A percentile compares a stretch with the other conserved stretches of the same genome.
Conservation (phyloP, 1,140 invertebrate genomes). For the Bathynomus jamesi region DNA sequence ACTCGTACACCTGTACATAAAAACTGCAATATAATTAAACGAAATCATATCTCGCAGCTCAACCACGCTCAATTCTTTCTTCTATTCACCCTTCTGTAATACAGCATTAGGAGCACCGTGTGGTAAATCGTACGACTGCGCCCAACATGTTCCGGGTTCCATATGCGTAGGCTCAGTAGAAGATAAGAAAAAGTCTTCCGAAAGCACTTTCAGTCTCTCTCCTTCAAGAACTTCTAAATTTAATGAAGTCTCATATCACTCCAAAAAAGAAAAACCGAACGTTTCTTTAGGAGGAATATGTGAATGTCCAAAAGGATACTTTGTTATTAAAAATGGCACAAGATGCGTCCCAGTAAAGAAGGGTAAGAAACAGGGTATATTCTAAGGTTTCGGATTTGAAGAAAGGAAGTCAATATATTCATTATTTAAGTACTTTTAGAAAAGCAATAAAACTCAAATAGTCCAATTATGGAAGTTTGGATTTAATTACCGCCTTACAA, state of each 20-base stretch:
- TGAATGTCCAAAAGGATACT: not conserved
- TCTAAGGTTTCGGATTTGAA: too few relatives aligned
- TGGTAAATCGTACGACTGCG: not conserved
- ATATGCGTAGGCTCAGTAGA: not conserved
- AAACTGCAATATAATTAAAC: too few relatives aligned
- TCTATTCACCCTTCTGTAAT: not conserved
- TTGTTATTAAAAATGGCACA: not conserved
- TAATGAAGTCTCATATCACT: too few relatives aligned
- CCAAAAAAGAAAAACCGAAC: too few relatives aligned
- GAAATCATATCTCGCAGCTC: not conserved
- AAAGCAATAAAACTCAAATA: too few relatives aligned
- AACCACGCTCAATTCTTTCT: not conserved
- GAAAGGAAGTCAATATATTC: too few relatives aligned
- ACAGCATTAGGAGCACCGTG: not conserved
- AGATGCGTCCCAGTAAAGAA: not conserved
- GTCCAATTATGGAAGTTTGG: too few relatives aligned
- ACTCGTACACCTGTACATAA: too few relatives aligned
- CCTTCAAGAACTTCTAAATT: not conserved
- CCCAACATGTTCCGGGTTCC: not conserved
- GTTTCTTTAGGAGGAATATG: not conserved
- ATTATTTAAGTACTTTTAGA: too few relatives aligned
- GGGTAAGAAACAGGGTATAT: too few relatives aligned
- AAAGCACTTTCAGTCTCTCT: not conserved
- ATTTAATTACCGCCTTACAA: too few relatives aligned
- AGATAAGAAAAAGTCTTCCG: not conserved